Percentiles rank a stretch among this genome's conserved stretches.
Evolutionary conservation across 2,888 invertebrate species (phyloP).

Genomic region (Tyria jacobaeae): DNA sequence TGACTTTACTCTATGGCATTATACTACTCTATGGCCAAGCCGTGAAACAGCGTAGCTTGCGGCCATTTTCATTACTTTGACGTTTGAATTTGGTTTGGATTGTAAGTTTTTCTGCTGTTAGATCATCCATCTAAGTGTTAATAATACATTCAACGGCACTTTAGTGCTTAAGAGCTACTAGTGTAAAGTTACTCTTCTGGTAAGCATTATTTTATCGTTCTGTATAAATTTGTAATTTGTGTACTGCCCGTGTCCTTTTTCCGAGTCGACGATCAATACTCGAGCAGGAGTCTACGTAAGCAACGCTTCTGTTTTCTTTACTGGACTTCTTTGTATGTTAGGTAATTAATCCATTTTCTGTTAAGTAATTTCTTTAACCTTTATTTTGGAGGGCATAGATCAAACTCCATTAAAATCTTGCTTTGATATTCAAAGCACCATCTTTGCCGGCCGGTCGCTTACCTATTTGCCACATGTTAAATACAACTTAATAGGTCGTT

Average conservation of each 20-base stretch:
- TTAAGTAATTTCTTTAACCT: not conserved
- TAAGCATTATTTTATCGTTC: constrained; percentile 23
- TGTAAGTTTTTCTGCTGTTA: not conserved
- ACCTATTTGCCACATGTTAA: not conserved
- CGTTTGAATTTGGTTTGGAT: constrained; percentile 26
- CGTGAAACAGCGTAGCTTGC: not conserved
- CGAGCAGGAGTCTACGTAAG: constrained; percentile 38
- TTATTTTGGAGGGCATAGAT: not conserved
- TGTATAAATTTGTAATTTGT: not conserved
- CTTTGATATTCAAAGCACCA: not conserved
- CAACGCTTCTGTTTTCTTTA: constrained; percentile 15
- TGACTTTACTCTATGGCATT: constrained; percentile 8
- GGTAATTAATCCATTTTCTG: not conserved
- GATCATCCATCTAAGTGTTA: not conserved
- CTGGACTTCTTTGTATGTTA: not conserved
- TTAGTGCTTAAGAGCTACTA: constrained; percentile 12
- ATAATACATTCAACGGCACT: not conserved
- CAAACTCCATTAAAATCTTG: not conserved
- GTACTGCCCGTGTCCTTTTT: not conserved
- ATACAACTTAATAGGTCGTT: not conserved
- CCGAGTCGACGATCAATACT: constrained; percentile 20
- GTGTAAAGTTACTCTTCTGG: constrained; percentile 4
- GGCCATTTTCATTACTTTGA: constrained; percentile 39
- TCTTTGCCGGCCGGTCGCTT: constrained; percentile 8
- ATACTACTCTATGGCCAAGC: constrained; percentile 16